Conservation (phyloP, 2,888 invertebrate genomes). For the Ophion obscuratus region DNA sequence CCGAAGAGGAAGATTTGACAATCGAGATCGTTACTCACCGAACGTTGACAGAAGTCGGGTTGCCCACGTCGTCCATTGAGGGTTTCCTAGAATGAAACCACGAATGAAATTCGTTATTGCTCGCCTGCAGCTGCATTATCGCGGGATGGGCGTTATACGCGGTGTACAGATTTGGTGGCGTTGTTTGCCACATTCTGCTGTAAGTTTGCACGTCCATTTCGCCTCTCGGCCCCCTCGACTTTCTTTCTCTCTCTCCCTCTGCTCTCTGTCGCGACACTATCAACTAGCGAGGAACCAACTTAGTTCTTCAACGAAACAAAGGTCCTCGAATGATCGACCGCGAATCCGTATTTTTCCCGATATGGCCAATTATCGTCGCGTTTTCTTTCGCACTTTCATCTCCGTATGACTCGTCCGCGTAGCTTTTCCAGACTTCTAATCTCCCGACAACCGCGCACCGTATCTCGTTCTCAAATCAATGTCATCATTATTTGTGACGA, state of each 20-base stretch:
- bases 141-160: slow-evolving; percentile 79
- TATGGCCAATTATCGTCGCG: not conserved
- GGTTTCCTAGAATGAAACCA: slow-evolving; percentile 92
- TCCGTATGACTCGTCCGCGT: not conserved
- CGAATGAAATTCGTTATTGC: slow-evolving; percentile 83
- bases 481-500: not conserved
- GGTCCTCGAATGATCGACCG: not conserved
- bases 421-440: not conserved
- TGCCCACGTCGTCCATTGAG: slow-evolving; percentile 93
- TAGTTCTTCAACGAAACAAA: not conserved
- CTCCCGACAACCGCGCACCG: not conserved
- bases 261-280: not conserved
- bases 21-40: slow-evolving; percentile 88
- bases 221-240: slow-evolving; percentile 21
- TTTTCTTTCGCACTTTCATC: slow-evolving; percentile 38
- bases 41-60: slow-evolving; percentile 93
- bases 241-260: not conserved
- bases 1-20: slow-evolving; percentile 3
- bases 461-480: not conserved
- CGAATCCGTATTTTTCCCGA: not conserved
- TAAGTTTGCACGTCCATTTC: slow-evolving; percentile 77
- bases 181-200: slow-evolving; percentile 80
- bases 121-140: slow-evolving; percentile 80
- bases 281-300: not conserved
- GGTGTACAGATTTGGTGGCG: slow-evolving; percentile 77